Percentiles rank a stretch among this genome's conserved stretches.
Conservation (phyloP, 2,888 invertebrate species). For the Drosophila infuscata region DNA sequence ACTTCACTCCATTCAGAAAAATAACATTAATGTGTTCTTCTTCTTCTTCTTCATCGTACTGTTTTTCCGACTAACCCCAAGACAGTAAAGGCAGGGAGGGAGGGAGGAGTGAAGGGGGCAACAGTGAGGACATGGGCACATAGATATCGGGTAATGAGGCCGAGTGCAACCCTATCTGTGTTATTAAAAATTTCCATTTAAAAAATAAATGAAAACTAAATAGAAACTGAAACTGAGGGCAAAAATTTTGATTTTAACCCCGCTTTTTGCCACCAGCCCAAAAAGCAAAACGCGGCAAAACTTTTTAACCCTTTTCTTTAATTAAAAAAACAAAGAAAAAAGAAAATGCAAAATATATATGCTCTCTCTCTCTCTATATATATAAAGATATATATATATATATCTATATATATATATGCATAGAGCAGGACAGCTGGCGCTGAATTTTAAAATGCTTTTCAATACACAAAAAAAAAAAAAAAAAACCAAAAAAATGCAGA, state of each 20-base stretch:
- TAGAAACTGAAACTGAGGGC: conserved; percentile 66
- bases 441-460: conserved; percentile 77
- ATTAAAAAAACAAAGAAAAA: conserved; percentile 59
- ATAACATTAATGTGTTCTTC: conserved; percentile 69
- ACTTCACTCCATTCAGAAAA: conserved; percentile 30
- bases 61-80: conserved; percentile 36
- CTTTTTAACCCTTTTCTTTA: conserved; percentile 81
- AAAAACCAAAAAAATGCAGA: conserved; percentile 11
- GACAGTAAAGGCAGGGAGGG: conserved; percentile 6
- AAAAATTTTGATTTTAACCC: conserved; percentile 77
- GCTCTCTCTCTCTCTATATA: conserved; percentile 10
- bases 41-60: conserved; percentile 1
- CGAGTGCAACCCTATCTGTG: conserved; percentile 67
- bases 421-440: conserved; percentile 70
- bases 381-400: conserved; percentile 12
- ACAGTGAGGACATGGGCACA: neutral
- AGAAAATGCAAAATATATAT: conserved; percentile 50
- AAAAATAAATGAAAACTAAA: conserved; percentile 79
- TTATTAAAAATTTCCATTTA: conserved; percentile 77
- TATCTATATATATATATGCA: conserved; percentile 14
- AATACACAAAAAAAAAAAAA: conserved; percentile 47
- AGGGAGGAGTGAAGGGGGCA: neutral
- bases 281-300: conserved; percentile 45
- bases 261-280: conserved; percentile 45
- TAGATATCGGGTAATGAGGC: conserved; percentile 35